Conservation (phyloP, 2,113 vertebrate genomes). For the Hippocampus barbouri region DNA sequence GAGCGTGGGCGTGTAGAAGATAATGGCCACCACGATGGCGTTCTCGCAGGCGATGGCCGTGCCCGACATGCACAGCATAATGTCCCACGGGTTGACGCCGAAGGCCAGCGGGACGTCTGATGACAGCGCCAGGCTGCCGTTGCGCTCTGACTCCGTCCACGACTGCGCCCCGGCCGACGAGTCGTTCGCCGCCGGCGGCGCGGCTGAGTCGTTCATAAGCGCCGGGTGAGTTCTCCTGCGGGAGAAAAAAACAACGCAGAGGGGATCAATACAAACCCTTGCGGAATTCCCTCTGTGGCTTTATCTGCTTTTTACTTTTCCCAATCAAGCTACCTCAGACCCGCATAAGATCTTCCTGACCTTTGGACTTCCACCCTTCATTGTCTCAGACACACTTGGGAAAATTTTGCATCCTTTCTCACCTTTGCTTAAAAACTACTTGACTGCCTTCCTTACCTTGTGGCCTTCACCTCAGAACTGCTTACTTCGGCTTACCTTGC, state of each 20-base stretch:
- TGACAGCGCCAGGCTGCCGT: slow-evolving; percentile 74
- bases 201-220: slow-evolving; percentile 78
- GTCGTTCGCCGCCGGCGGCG: slow-evolving; percentile 69
- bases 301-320: not conserved
- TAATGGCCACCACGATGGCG: slow-evolving; percentile 92
- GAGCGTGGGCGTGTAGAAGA: slow-evolving; percentile 88
- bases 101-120: slow-evolving; percentile 72
- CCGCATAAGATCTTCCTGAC: too few species aligned
- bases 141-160: slow-evolving; percentile 60
- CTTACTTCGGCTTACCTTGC: too few species aligned
- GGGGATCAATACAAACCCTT: not conserved
- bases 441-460: too few species aligned
- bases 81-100: slow-evolving; percentile 90
- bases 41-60: slow-evolving; percentile 95
- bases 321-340: too few species aligned
- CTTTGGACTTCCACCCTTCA: too few species aligned
- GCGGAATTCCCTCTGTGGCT: not conserved
- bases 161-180: slow-evolving; percentile 51
- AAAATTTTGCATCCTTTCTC: too few species aligned
- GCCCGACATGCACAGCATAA: slow-evolving; percentile 93
- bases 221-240: slow-evolving; percentile 47
- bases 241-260: not conserved
- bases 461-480: too few species aligned
- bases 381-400: too few species aligned
- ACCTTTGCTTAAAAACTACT: not conserved